Percentiles rank a stretch among this genome's conserved stretches.
Conservation (phyloP, 1,140 invertebrate genomes). For the Aphaenogaster ashmeadi region DNA sequence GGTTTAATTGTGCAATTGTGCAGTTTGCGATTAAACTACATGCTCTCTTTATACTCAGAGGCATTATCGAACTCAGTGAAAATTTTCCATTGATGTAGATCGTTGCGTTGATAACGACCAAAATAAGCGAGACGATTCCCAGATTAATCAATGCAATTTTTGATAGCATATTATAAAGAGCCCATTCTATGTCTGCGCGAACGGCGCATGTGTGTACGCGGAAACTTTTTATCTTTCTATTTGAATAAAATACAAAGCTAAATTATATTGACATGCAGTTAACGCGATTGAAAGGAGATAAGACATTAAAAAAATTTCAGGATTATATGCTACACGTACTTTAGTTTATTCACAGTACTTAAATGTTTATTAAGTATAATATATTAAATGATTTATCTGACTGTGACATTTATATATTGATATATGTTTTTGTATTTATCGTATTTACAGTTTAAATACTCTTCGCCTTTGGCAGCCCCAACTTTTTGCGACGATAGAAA, state of each 20-base stretch:
- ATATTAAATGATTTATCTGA: background rate
- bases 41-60: conserved; percentile 18
- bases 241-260: background rate
- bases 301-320: background rate
- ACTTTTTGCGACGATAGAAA: conserved; percentile 88
- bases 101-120: conserved; percentile 29
- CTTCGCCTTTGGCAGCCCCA: conserved; percentile 89
- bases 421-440: conserved; percentile 79
- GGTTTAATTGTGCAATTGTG: conserved; percentile 47
- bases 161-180: background rate
- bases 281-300: background rate
- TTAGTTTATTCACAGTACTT: background rate
- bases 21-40: conserved; percentile 40
- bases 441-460: conserved; percentile 86
- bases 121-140: conserved; percentile 5
- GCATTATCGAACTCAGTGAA: conserved; percentile 34
- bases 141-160: conserved; percentile 4
- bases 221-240: conserved; percentile 4
- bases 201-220: no score
- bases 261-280: background rate
- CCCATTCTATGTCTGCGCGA: background rate
- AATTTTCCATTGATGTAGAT: conserved; percentile 44
- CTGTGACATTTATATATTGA: background rate
- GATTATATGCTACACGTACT: background rate
- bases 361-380: background rate